A percentile compares a stretch with the other conserved stretches of the same genome.
Evolutionary conservation across 2,797 vertebrate genomes (phyloP).

Genomic region (Anniella stebbinsi): DNA sequence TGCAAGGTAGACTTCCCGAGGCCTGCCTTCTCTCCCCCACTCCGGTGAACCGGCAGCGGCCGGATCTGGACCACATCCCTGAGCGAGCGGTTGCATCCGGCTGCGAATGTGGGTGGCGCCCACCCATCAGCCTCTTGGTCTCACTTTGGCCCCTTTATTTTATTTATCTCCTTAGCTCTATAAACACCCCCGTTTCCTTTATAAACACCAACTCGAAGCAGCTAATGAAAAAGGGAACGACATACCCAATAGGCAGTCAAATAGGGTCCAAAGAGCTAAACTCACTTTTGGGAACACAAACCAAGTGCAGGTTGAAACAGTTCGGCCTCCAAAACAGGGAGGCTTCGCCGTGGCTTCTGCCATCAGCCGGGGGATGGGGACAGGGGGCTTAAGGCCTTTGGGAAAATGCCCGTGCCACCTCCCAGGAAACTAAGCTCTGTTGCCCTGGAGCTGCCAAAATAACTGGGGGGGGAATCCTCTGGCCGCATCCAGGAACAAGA

Average conservation of each 20-base stretch:
- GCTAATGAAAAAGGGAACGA: background rate
- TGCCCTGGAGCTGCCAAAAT: too few species aligned
- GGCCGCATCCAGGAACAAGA: too few species aligned
- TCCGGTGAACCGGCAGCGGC: background rate
- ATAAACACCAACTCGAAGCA: background rate
- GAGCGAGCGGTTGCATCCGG: background rate
- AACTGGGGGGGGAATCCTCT: too few species aligned
- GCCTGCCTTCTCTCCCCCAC: background rate
- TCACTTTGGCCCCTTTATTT: background rate
- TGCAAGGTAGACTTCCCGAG: constrained; percentile 81
- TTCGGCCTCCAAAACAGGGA: background rate
- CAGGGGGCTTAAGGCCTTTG: too few species aligned
- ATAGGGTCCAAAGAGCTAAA: background rate
- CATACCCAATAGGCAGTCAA: background rate
- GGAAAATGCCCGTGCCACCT: too few species aligned
- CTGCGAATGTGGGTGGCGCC: background rate
- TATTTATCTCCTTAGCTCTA: background rate
- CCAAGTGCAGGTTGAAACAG: background rate
- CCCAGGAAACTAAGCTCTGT: too few species aligned
- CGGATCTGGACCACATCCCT: too few species aligned
- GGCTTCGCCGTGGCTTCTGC: too few species aligned
- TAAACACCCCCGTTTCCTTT: background rate
- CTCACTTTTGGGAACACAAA: background rate
- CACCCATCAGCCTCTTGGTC: background rate
- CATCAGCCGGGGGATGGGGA: too few species aligned